These are phyloP conservation scores for Dryomyza anilis DNA, from an alignment of 2,888 invertebrate species.

Conservation along the genomic window DNA sequence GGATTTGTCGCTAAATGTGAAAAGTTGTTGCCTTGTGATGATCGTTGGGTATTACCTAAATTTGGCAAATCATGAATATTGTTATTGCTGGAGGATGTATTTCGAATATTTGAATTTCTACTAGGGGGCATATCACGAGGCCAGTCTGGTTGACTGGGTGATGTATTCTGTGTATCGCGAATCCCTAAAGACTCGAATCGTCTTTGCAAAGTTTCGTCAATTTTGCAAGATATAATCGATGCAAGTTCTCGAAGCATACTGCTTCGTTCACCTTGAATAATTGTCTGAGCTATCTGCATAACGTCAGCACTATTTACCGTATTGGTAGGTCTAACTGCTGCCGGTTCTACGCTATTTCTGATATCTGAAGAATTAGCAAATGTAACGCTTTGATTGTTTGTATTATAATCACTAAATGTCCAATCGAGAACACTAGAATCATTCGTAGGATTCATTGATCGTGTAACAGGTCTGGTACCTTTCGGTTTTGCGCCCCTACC, in stretches of 20 bases:
- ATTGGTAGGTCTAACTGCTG: not conserved
- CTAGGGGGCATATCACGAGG: not conserved
- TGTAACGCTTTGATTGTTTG: not conserved
- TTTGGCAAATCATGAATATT: not conserved
- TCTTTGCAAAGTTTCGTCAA: not conserved
- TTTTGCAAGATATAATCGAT: not conserved
- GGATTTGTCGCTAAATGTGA: not conserved
- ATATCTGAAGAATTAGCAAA: not conserved
- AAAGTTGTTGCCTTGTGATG: not conserved
- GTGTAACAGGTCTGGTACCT: not conserved
- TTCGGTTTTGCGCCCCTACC: not conserved
- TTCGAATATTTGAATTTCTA: not conserved
- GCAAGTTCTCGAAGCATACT: not conserved
- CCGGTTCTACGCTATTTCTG: not conserved
- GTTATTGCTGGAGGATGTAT: too few relatives aligned
- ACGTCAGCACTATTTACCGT: not conserved
- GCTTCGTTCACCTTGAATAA: not conserved
- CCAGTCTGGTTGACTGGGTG: not conserved
- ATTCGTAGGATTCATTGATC: not conserved
- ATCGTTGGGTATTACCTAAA: not conserved
- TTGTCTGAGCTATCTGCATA: not conserved
- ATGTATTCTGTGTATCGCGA: not conserved
- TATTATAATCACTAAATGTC: not conserved
- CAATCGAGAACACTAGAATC: not conserved
- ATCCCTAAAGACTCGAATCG: not conserved